Base-by-base conservation (phyloP, 2,888 invertebrate species). In the Sussaba pulchella region DNA sequence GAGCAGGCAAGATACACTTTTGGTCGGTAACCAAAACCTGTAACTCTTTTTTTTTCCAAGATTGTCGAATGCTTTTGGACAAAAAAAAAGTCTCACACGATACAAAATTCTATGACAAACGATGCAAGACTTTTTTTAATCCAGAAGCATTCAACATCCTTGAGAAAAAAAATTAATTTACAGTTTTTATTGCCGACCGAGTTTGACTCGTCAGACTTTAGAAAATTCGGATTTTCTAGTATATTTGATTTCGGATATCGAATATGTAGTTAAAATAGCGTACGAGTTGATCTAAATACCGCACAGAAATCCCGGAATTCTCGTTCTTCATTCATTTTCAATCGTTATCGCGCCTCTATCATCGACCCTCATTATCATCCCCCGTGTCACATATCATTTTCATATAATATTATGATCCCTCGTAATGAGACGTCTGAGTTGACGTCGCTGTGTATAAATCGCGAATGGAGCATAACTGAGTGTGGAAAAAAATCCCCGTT, bases 401-500 rank as follows among this genome's bases (percentile, higher is more conserved):
- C 19, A 59, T 4, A 4, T 26, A 31, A 31, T 31, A 31, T 5
- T 31, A 1, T 54, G 31, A 54, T 31, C 8, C n/a, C 26, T 26
- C 1, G 12, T 12, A n/a, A 52, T 24, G 52, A n/a, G 12, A 54
- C n/a, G 31, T 50, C 54, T 14, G n/a, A 6, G n/a, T n/a, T 43
- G 24, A 19, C 59, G 59, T 39, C 39, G 39, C 9, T 39, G 19
- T 19, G 39, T 39, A n/a, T n/a, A 5, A 3, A 14, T 2, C n/a
- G 74, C 50, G n/a, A 41, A 66, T 36, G 64, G 43, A 70, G 74
- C 43, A 59, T 73, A 52, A 77, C 45, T 70, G 67, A 78, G 78
- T 43, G 73, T 66, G 70, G 10, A 66, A 66, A 2, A 31, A 31
- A 2, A 31, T 5, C 31, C 57, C 54, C 71, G 63, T 82, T 78